These are phyloP conservation scores for Callyntrura sp. DNA, from an alignment of 2,888 invertebrate species.

Conservation along the genomic window DNA sequence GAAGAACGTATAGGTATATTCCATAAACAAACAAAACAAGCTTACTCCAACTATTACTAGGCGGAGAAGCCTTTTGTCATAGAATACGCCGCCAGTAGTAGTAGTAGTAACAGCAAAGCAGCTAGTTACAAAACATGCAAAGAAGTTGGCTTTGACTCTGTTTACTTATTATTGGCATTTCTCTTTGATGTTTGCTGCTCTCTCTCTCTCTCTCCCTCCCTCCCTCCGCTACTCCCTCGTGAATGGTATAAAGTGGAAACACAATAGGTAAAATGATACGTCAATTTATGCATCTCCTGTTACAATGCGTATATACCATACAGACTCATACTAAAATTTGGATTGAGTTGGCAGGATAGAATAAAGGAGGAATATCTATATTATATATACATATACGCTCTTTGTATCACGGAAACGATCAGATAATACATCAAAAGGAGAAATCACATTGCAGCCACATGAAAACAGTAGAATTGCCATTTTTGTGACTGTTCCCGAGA, in stretches of 20 bases:
- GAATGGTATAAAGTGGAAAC: neutral
- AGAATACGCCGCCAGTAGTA: slow-evolving; percentile 21
- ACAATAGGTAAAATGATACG: neutral
- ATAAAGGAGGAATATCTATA: neutral
- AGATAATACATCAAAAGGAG: slow-evolving; percentile 19
- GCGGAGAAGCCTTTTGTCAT: neutral
- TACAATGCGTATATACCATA: neutral
- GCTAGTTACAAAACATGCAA: slow-evolving; percentile 1
- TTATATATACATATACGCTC: too few relatives aligned
- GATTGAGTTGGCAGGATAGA: neutral
- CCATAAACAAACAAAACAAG: slow-evolving; percentile 23
- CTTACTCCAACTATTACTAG: neutral
- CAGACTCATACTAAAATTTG: neutral
- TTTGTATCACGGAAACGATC: neutral
- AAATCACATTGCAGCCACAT: neutral
- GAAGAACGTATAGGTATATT: neutral
- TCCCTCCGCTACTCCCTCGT: neutral
- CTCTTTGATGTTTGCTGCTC: slow-evolving; percentile 30
- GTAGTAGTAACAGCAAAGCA: too few relatives aligned
- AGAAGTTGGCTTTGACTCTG: slow-evolving; percentile 8
- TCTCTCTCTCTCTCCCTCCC: neutral
- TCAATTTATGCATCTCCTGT: neutral
- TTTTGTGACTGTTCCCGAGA: slow-evolving; percentile 41
- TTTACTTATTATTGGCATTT: slow-evolving; percentile 27
- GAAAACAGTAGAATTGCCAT: slow-evolving; percentile 18